These are phyloP conservation scores for Nasua narica DNA, from an alignment of 2,797 vertebrate genomes.

Conservation along the genomic window DNA sequence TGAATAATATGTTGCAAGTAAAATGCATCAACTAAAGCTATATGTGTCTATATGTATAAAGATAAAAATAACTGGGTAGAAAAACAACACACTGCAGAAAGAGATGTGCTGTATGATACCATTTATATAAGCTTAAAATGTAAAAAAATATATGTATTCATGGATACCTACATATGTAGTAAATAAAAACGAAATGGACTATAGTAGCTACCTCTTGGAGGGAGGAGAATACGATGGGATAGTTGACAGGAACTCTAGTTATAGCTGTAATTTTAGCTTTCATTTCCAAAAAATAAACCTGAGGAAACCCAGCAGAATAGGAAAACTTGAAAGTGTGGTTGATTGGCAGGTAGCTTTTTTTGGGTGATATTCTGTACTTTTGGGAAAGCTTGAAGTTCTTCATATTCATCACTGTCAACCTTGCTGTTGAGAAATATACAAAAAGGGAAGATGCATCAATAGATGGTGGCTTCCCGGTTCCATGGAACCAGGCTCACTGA, in stretches of 20 bases:
- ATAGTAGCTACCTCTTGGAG: not conserved
- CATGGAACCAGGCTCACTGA: fast-evolving
- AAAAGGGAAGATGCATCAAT: not conserved
- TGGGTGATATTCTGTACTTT: not conserved
- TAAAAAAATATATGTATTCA: not conserved
- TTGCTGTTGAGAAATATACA: not conserved
- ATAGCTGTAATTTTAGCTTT: not conserved
- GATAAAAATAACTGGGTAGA: not conserved
- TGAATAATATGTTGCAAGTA: not conserved
- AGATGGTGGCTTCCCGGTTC: not conserved
- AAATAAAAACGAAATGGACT: not conserved
- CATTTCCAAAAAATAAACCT: constrained; percentile 7
- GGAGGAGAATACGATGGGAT: not conserved
- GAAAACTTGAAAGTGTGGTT: not conserved
- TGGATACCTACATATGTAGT: too few species aligned
- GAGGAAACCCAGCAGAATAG: not conserved
- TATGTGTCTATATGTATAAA: not conserved
- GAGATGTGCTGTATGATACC: not conserved
- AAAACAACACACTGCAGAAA: not conserved
- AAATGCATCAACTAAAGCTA: not conserved
- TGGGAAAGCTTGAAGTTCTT: not conserved
- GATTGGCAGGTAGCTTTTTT: not conserved
- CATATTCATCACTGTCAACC: not conserved
- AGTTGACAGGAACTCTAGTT: not conserved
- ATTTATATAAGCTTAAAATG: not conserved